Conservation (phyloP, 2,888 invertebrate genomes). For the Leucoma salicis region DNA sequence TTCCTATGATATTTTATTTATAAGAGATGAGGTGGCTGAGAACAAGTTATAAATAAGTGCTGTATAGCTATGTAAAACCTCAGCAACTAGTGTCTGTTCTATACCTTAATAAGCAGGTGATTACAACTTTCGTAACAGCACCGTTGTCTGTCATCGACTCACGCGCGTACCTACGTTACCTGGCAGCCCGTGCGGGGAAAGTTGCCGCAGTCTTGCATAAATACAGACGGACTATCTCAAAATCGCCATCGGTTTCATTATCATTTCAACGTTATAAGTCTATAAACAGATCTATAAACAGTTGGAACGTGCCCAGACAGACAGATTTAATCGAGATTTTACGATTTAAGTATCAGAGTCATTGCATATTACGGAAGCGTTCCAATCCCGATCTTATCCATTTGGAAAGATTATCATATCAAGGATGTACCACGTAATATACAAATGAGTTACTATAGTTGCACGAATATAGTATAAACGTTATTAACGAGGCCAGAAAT, state of each 20-base stretch:
- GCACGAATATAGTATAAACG: too few relatives aligned
- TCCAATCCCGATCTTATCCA: too few relatives aligned
- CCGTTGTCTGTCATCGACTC: constrained; percentile 54
- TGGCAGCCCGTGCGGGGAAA: constrained; percentile 58
- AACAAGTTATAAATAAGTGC: constrained; percentile 29
- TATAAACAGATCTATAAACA: constrained; percentile 24
- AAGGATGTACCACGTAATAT: too few relatives aligned
- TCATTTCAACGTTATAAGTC: constrained; percentile 24
- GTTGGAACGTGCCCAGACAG: constrained; percentile 42
- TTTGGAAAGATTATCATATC: too few relatives aligned
- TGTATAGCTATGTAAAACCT: constrained; percentile 36
- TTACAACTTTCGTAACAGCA: constrained; percentile 76
- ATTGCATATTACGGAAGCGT: too few relatives aligned
- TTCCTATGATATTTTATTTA: constrained; percentile 9
- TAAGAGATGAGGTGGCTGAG: constrained; percentile 13
- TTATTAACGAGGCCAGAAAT: too few relatives aligned
- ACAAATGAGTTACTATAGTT: too few relatives aligned
- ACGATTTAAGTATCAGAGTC: too few relatives aligned
- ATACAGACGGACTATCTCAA: constrained; percentile 43
- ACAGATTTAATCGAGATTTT: constrained; percentile 30
- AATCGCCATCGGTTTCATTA: constrained; percentile 30
- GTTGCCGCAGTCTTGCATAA: constrained; percentile 65
- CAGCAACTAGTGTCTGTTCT: constrained; percentile 48
- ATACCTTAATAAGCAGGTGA: constrained; percentile 58
- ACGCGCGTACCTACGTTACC: constrained; percentile 47